Evolutionary conservation across 2,888 invertebrate genomes (phyloP).

Genomic region (Platycheirus albimanus): DNA sequence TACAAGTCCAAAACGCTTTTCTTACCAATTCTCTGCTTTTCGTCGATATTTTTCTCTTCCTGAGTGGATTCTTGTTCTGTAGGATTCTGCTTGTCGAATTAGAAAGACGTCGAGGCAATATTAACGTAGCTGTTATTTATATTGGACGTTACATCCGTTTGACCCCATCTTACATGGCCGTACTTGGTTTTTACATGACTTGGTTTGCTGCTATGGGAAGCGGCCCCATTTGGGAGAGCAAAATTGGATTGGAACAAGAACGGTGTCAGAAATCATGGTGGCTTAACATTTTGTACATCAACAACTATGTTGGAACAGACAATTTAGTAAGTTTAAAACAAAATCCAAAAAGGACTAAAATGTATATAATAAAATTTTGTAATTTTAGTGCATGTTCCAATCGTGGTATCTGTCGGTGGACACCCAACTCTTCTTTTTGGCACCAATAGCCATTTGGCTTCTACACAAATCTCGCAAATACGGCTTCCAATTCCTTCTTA

Average conservation of each 20-base stretch:
- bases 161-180: conserved; percentile 89
- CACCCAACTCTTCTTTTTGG: conserved; percentile 87
- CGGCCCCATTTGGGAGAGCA: conserved; percentile 89
- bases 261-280: conserved; percentile 88
- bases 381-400: conserved; percentile 84
- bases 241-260: conserved; percentile 84
- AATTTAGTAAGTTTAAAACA: conserved; percentile 76
- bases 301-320: conserved; percentile 88
- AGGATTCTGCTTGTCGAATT: conserved; percentile 87
- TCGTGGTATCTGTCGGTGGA: conserved; percentile 85
- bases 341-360: conserved; percentile 16
- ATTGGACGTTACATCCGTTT: conserved; percentile 88
- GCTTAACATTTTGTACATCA: conserved; percentile 89
- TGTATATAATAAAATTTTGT: too few relatives aligned
- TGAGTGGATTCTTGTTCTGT: conserved; percentile 88
- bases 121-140: conserved; percentile 86
- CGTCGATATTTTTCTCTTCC: conserved; percentile 88
- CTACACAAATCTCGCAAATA: conserved; percentile 86
- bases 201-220: conserved; percentile 87
- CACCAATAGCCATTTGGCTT: conserved; percentile 87
- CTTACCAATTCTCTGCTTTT: conserved; percentile 87
- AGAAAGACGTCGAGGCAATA: conserved; percentile 86
- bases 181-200: conserved; percentile 89
- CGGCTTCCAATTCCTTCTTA: conserved; percentile 84
- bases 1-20: conserved; percentile 85